Evolutionary conservation across 2,113 vertebrate genomes (phyloP).

Genomic region (Falco punctatus): DNA sequence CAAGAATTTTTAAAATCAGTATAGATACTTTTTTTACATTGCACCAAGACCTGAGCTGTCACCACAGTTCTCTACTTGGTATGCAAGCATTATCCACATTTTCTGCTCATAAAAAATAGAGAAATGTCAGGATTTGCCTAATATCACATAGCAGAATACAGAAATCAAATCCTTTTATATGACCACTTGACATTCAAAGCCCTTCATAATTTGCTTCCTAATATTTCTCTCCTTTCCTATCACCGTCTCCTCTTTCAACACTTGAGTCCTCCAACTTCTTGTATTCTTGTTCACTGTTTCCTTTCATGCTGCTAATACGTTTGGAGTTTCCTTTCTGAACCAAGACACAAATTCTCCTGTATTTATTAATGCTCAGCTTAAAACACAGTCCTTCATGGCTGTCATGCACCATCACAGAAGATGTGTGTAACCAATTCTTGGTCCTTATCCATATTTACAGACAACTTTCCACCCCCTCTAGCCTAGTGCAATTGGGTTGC

Average conservation of each 20-base stretch:
- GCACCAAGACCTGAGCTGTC: not conserved
- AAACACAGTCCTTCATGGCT: not conserved
- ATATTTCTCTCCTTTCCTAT: not conserved
- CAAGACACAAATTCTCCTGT: not conserved
- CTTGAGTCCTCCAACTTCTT: not conserved
- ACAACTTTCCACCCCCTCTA: not conserved
- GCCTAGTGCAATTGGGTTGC: not conserved
- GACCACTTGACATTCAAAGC: conserved; percentile 65
- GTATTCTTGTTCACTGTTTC: not conserved
- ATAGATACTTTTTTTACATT: conserved; percentile 5
- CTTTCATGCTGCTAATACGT: not conserved
- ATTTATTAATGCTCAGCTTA: not conserved
- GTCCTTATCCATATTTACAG: not conserved
- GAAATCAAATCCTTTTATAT: conserved; percentile 44
- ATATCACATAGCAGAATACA: conserved; percentile 50
- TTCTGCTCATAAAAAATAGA: not conserved
- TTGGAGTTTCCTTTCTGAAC: not conserved
- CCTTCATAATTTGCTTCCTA: conserved; percentile 23
- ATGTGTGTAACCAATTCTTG: not conserved
- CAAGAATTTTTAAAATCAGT: not conserved
- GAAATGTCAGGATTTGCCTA: conserved; percentile 53
- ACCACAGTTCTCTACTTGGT: not conserved
- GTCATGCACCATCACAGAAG: not conserved
- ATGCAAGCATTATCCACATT: not conserved
- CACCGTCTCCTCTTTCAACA: not conserved